Conservation (phyloP, 2,888 invertebrate species). For the Dromius quadrimaculatus region DNA sequence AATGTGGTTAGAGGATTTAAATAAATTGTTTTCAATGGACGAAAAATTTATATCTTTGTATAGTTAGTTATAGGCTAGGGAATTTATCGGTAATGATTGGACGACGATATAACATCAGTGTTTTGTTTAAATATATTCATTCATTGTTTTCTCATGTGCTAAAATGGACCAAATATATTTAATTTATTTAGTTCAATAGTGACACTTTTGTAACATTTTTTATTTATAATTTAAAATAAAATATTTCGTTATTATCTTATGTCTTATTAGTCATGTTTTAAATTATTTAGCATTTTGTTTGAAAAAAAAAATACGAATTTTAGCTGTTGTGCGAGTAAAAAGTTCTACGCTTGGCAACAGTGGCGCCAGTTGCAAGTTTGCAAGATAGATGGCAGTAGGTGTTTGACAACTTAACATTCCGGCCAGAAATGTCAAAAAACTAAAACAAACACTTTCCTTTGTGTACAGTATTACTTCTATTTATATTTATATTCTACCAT, state of each 20-base stretch:
- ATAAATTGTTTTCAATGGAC: slow-evolving; percentile 38
- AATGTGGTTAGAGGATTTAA: slow-evolving; percentile 35
- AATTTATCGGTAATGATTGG: slow-evolving; percentile 41
- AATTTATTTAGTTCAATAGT: slow-evolving; percentile 41
- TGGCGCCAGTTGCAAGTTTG: too few species aligned
- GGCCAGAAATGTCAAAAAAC: slow-evolving; percentile 52
- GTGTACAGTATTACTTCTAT: slow-evolving; percentile 51
- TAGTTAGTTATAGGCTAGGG: slow-evolving; percentile 46
- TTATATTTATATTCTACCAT: slow-evolving; percentile 38
- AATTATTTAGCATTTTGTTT: background rate
- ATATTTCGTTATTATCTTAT: slow-evolving; percentile 44
- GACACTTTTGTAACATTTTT: slow-evolving; percentile 47
- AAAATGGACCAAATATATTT: slow-evolving; percentile 50
- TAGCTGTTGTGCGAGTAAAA: too few species aligned
- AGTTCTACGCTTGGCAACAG: too few species aligned
- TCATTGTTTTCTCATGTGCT: slow-evolving; percentile 46
- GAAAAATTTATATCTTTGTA: slow-evolving; percentile 40
- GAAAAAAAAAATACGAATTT: too few species aligned
- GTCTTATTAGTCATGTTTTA: background rate
- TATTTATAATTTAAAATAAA: slow-evolving; percentile 48
- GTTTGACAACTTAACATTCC: slow-evolving; percentile 41
- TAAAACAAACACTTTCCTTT: slow-evolving; percentile 49
- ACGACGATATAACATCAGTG: slow-evolving; percentile 36
- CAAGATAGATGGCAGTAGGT: slow-evolving; percentile 1
- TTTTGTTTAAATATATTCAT: slow-evolving; percentile 32